phyloP scores from a whole-genome alignment of 2,888 invertebrate genomes.

The Caprella mutica region DNA sequence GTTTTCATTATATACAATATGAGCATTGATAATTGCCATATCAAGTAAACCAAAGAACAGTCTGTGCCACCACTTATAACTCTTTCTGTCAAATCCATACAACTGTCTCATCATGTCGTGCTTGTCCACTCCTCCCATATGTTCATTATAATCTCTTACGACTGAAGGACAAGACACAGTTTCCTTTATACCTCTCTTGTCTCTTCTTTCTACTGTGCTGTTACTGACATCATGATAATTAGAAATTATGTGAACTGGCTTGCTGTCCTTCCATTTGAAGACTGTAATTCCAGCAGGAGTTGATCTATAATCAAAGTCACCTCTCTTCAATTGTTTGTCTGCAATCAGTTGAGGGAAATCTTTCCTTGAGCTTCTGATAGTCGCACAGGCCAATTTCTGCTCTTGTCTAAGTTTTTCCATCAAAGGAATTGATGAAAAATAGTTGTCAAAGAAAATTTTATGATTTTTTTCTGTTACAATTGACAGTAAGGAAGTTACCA shows the following conservation, averaged over 20 bases:
- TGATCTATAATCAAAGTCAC: conserved; percentile 35
- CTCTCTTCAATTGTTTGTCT: conserved; percentile 35
- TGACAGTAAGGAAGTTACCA: conserved; percentile 34
- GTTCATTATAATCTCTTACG: conserved; percentile 36
- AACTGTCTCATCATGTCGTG: conserved; percentile 36
- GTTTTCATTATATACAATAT: background rate
- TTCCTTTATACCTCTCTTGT: conserved; percentile 32
- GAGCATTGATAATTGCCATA: conserved; percentile 35
- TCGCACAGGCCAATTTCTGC: conserved; percentile 34
- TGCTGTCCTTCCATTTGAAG: conserved; percentile 37
- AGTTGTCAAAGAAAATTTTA: conserved; percentile 37
- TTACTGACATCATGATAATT: conserved; percentile 36
- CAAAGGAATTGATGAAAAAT: conserved; percentile 35
- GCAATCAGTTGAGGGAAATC: conserved; percentile 29
- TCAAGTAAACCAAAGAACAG: conserved; percentile 36
- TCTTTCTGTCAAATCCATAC: conserved; percentile 37
- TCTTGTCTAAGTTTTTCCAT: conserved; percentile 31
- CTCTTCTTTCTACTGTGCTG: conserved; percentile 25
- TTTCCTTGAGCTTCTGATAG: conserved; percentile 33
- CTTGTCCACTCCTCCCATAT: conserved; percentile 38
- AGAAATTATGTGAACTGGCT: conserved; percentile 36
- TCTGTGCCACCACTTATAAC: conserved; percentile 37
- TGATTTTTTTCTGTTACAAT: conserved; percentile 35
- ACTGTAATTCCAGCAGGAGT: conserved; percentile 34
- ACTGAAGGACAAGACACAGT: conserved; percentile 35